These are phyloP conservation scores for Plodia interpunctella DNA, from an alignment of 1,140 invertebrate genomes.

Conservation along the genomic window DNA sequence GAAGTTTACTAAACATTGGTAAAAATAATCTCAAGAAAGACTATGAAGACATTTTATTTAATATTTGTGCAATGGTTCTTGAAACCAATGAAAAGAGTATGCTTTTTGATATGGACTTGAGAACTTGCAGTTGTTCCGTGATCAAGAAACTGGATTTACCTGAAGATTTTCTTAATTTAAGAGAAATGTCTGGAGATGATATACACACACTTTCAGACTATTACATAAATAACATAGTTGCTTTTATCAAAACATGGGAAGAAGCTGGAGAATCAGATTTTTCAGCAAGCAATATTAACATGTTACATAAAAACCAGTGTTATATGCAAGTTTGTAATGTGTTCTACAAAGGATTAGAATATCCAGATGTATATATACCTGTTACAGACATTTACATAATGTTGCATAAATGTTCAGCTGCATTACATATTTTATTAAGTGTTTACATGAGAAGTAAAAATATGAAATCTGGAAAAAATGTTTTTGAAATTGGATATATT, in stretches of 20 bases:
- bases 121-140: conserved; percentile 34
- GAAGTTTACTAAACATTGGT: conserved; percentile 35
- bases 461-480: background rate
- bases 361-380: background rate
- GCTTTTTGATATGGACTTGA: background rate
- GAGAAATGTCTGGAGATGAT: conserved; percentile 40
- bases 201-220: conserved; percentile 47
- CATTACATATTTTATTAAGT: conserved; percentile 44
- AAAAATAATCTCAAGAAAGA: conserved; percentile 24
- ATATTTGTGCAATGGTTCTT: conserved; percentile 43
- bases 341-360: background rate
- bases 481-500: background rate
- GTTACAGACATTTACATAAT: background rate
- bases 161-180: conserved; percentile 38
- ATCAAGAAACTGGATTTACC: conserved; percentile 41
- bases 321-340: background rate
- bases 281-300: background rate
- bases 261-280: conserved; percentile 10
- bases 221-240: conserved; percentile 40
- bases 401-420: conserved; percentile 36
- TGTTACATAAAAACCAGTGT: background rate
- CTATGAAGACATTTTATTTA: conserved; percentile 31
- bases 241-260: conserved; percentile 21
- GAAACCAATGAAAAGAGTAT: conserved; percentile 23
- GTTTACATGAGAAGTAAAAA: conserved; percentile 27